Evolutionary conservation across 1,140 invertebrate genomes (phyloP).

Genomic region (Zaprionus nigranus): DNA sequence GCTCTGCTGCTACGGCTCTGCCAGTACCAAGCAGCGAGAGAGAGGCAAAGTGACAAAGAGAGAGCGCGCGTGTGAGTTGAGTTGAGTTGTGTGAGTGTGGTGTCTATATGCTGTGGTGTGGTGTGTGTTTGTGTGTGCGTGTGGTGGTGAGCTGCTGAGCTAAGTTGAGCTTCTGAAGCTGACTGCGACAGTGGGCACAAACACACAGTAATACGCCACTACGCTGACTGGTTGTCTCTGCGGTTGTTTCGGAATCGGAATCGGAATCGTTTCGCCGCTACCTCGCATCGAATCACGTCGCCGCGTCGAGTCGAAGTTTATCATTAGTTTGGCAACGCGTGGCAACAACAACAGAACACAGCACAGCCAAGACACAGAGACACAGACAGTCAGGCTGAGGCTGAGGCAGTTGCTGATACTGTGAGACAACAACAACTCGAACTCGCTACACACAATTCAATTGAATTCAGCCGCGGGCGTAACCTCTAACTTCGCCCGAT

Average conservation of each 20-base stretch:
- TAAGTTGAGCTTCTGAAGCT: constrained; percentile 45
- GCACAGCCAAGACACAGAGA: no score
- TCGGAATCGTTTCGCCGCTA: constrained; percentile 9
- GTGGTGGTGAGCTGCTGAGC: constrained; percentile 19
- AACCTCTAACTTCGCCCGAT: constrained; percentile 52
- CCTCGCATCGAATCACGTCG: constrained; percentile 28
- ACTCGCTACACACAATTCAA: constrained; percentile 15
- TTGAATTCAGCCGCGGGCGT: constrained; percentile 44
- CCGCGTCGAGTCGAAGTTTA: constrained; percentile 21
- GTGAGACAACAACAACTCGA: constrained; percentile 28
- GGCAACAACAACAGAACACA: constrained; percentile 42
- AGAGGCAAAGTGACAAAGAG: not conserved
- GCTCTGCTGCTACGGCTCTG: not conserved
- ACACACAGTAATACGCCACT: constrained; percentile 71
- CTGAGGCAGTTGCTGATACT: constrained; percentile 22
- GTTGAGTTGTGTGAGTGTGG: constrained; percentile 5
- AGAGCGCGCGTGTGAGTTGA: not conserved
- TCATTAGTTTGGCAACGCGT: constrained; percentile 38
- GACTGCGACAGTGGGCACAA: constrained; percentile 38
- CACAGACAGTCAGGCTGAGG: not conserved
- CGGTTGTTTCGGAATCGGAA: constrained; percentile 31
- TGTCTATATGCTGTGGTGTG: not conserved
- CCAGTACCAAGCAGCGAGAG: not conserved
- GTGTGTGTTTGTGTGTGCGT: not conserved
- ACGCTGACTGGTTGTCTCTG: constrained; percentile 65